A percentile compares a stretch with the other conserved stretches of the same genome.
These are phyloP conservation scores for Pseudorectes ferrugineus DNA, from an alignment of 2,113 vertebrate genomes.

Conservation along the genomic window DNA sequence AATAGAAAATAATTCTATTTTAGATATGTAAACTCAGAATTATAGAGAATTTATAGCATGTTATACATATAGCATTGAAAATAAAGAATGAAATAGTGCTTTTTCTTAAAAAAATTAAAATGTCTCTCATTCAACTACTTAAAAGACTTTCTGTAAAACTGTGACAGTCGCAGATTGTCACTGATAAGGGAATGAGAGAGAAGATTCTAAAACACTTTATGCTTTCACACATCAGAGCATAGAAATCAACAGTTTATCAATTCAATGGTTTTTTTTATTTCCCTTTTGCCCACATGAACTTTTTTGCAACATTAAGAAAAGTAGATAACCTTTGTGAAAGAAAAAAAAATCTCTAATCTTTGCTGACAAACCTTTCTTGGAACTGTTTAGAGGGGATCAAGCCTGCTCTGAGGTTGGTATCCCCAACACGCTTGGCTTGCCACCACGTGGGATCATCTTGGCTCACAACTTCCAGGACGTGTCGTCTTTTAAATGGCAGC, in stretches of 20 bases:
- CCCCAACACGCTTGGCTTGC: slow-evolving; percentile 92
- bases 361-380: slow-evolving; percentile 86
- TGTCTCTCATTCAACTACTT: background rate
- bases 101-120: background rate
- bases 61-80: background rate
- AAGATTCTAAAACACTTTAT: background rate
- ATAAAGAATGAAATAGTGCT: background rate
- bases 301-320: background rate
- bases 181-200: background rate
- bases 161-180: background rate
- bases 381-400: slow-evolving; percentile 91
- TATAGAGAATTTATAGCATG: background rate
- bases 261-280: background rate
- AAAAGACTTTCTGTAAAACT: background rate
- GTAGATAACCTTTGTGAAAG: background rate
- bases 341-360: background rate
- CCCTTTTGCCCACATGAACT: background rate
- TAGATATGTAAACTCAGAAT: background rate
- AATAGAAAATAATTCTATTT: background rate
- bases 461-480: slow-evolving; percentile 92
- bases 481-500: slow-evolving; percentile 83
- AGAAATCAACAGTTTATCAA: background rate
- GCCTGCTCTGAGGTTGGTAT: slow-evolving; percentile 89
- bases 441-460: slow-evolving; percentile 93
- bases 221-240: background rate